phyloP scores from a whole-genome alignment of 2,797 vertebrate species.

The Tokudaia muenninki region DNA sequence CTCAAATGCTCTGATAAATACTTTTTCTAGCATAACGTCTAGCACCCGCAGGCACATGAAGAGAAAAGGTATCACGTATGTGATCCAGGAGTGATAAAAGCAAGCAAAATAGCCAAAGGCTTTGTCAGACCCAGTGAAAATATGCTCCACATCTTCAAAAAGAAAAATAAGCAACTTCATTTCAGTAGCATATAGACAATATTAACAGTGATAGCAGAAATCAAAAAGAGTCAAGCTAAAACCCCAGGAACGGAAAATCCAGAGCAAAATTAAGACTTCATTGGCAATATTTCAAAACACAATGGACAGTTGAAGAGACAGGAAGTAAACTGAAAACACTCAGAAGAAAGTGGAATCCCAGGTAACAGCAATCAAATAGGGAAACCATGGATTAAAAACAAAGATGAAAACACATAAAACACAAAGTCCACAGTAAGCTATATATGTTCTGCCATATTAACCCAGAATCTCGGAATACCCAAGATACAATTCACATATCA shows the following conservation, averaged over 20 bases:
- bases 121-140: background rate
- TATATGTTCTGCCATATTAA: background rate
- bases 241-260: constrained; percentile 11
- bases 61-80: background rate
- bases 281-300: background rate
- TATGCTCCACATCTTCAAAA: background rate
- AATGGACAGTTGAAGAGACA: background rate
- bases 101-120: background rate
- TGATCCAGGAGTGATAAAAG: background rate
- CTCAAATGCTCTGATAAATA: constrained; percentile 7
- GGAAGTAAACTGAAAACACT: background rate
- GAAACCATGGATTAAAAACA: background rate
- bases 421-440: background rate
- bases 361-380: background rate
- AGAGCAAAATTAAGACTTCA: constrained; percentile 27
- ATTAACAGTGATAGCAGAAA: background rate
- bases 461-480: no score
- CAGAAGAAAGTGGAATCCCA: background rate
- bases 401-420: background rate
- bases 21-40: background rate
- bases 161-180: constrained; percentile 8
- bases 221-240: constrained; percentile 26
- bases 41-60: background rate
- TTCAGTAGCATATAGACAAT: background rate
- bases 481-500: no score